A percentile compares a stretch with the other conserved stretches of the same genome.
Conservation (phyloP, 2,797 vertebrate genomes). For the Alfaro cultratus region DNA sequence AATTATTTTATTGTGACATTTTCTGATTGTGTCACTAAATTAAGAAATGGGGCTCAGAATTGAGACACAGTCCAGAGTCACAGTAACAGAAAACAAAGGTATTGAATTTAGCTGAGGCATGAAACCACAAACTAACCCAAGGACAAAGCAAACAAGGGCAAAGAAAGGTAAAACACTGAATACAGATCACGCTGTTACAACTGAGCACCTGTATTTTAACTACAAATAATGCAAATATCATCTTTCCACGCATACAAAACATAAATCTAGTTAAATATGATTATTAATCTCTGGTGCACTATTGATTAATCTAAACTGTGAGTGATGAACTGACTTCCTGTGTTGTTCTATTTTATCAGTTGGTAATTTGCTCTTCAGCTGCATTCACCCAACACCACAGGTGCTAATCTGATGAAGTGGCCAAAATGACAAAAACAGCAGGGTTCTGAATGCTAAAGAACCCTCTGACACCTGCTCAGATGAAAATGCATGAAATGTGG, state of each 20-base stretch:
- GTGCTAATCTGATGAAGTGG: constrained; percentile 53
- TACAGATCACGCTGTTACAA: not conserved
- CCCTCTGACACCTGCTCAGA: constrained; percentile 46
- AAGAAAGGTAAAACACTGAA: not conserved
- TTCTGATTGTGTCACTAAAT: not conserved
- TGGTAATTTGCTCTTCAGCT: constrained; percentile 38
- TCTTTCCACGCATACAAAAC: not conserved
- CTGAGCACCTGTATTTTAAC: not conserved
- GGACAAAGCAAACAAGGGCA: not conserved
- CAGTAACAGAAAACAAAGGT: not conserved
- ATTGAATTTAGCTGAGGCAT: not conserved
- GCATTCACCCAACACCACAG: constrained; percentile 35
- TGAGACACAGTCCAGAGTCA: not conserved
- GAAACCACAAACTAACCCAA: not conserved
- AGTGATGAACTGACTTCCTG: not conserved
- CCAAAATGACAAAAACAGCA: constrained; percentile 52
- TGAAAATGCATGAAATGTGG: constrained; percentile 42
- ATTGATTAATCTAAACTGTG: constrained; percentile 4
- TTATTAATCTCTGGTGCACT: not conserved
- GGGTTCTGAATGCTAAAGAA: constrained; percentile 37
- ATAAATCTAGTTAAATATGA: not conserved
- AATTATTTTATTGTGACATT: not conserved
- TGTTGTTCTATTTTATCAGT: constrained; percentile 19
- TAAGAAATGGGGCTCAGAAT: not conserved
- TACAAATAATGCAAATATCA: not conserved